phyloP scores from a whole-genome alignment of 2,888 invertebrate genomes.

The Deroplatys truncata region DNA sequence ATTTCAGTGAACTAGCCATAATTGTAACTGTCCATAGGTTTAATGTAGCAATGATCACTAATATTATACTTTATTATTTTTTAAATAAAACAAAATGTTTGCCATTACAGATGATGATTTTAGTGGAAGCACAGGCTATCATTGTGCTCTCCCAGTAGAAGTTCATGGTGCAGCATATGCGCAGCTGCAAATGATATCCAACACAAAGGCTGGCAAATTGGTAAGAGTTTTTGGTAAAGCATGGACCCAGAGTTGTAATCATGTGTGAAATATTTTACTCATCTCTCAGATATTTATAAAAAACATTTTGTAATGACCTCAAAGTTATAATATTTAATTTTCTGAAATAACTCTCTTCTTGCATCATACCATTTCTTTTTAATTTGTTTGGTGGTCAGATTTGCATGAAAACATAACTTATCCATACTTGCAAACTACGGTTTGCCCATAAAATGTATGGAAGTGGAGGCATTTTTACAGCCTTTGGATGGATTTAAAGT shows the following conservation, averaged over 20 bases:
- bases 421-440: background rate
- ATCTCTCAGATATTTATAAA: no score
- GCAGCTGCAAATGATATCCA: conserved; percentile 61
- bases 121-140: conserved; percentile 54
- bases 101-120: conserved; percentile 59
- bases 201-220: conserved; percentile 49
- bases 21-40: no score
- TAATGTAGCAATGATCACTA: no score
- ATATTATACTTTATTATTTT: no score
- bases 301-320: no score
- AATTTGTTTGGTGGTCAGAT: background rate
- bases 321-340: no score
- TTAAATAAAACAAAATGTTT: background rate
- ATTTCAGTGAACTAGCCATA: no score
- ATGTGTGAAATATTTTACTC: no score
- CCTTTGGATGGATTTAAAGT: no score
- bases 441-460: no score
- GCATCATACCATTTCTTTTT: background rate
- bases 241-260: background rate
- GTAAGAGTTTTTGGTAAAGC: conserved; percentile 36
- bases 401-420: background rate
- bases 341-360: no score
- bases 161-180: conserved; percentile 67
- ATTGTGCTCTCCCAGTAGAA: conserved; percentile 67
- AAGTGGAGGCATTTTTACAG: no score